Conservation (phyloP, 2,113 vertebrate genomes). For the Podocnemis expansa region DNA sequence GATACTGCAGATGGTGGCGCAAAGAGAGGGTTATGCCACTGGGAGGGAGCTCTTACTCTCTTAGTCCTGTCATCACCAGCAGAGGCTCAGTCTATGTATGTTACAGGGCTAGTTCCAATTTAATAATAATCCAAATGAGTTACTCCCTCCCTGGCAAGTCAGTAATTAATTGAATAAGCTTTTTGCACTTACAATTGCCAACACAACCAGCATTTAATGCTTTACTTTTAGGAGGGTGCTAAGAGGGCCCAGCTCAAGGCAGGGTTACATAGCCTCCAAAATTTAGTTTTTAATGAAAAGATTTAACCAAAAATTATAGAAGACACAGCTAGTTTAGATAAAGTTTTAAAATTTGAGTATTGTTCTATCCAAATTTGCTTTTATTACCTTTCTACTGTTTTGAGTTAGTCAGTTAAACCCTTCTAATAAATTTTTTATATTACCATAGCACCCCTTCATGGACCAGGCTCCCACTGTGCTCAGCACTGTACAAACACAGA, state of each 20-base stretch:
- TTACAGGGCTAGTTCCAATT: not conserved
- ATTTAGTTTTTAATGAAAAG: not conserved
- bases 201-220: slow-evolving; percentile 17
- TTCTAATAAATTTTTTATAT: not conserved
- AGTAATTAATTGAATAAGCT: not conserved
- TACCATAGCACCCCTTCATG: not conserved
- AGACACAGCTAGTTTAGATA: not conserved
- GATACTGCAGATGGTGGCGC: not conserved
- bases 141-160: not conserved
- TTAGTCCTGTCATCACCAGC: slow-evolving; percentile 22
- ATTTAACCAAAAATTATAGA: not conserved
- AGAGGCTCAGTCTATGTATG: not conserved
- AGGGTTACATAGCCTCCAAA: not conserved
- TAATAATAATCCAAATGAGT: slow-evolving; percentile 9
- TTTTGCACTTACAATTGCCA: not conserved
- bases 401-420: no score
- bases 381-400: no score
- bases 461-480: not conserved
- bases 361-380: not conserved
- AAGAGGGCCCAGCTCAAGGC: not conserved
- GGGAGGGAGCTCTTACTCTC: slow-evolving; percentile 38
- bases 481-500: not conserved
- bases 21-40: not conserved
- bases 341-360: not conserved
- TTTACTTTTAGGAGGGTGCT: not conserved